Conservation (phyloP, 2,113 vertebrate species). For the Dicerorhinus sumatrensis region DNA sequence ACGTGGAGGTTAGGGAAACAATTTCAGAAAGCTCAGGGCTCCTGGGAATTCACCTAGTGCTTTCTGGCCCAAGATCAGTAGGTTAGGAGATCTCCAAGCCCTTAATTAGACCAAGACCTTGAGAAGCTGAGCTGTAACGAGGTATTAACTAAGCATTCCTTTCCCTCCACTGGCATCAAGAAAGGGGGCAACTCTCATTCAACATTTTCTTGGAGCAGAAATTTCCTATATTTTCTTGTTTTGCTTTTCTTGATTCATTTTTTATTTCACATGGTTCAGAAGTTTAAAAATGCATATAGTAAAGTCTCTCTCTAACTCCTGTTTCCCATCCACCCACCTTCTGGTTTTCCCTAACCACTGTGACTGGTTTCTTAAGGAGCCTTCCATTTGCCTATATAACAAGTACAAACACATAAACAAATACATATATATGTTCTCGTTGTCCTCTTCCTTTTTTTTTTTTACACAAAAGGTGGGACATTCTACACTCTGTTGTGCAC, state of each 20-base stretch:
- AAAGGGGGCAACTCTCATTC: not conserved
- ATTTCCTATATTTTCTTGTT: not conserved
- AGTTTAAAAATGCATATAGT: not conserved
- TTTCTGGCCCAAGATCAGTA: constrained; percentile 70
- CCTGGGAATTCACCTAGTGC: constrained; percentile 65
- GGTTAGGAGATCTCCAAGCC: not conserved
- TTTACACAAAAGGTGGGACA: not conserved
- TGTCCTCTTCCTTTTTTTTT: not conserved
- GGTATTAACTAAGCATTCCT: not conserved
- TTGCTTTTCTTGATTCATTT: not conserved
- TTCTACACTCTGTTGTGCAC: not conserved
- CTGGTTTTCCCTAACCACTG: not conserved
- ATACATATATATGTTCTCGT: not conserved
- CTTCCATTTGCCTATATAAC: not conserved
- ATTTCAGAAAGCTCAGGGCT: constrained; percentile 36
- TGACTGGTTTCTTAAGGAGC: not conserved
- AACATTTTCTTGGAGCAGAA: not conserved
- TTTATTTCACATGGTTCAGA: not conserved
- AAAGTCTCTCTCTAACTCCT: not conserved
- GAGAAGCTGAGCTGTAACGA: not conserved
- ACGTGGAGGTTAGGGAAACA: constrained; percentile 62
- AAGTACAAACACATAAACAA: not conserved
- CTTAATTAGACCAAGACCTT: constrained; percentile 59
- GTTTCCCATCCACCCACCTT: not conserved
- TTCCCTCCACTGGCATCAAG: not conserved